Conservation (phyloP, 2,113 vertebrate species). For the Poecilia latipinna region DNA sequence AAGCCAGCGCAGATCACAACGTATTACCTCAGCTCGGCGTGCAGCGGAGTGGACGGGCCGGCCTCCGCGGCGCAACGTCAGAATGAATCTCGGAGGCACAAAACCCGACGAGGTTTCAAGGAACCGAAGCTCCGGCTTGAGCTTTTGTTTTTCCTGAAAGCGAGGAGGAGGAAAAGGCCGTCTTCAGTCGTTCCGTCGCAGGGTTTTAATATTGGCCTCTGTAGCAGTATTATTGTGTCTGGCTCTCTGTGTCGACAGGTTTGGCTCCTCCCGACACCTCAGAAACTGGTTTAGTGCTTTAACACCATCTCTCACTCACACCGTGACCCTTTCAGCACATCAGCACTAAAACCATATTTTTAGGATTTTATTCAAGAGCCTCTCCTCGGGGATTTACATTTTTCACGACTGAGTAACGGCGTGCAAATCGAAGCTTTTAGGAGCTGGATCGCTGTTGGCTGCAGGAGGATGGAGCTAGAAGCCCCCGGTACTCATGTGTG, state of each 20-base stretch:
- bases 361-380: conserved; percentile 10
- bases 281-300: conserved; percentile 78
- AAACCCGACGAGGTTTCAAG: too few species aligned
- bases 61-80: conserved; percentile 15
- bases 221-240: background rate
- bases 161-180: too few species aligned
- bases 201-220: conserved; percentile 44
- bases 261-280: conserved; percentile 74
- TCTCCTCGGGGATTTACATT: conserved; percentile 11
- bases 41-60: conserved; percentile 18
- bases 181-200: background rate
- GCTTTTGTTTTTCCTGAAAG: too few species aligned
- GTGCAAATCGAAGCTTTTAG: conserved; percentile 7
- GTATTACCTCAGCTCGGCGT: conserved; percentile 28
- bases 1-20: conserved; percentile 33
- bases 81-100: background rate
- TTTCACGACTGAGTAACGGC: conserved; percentile 4
- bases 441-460: background rate
- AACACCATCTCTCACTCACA: conserved; percentile 54
- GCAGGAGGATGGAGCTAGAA: background rate
- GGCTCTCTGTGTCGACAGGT: background rate
- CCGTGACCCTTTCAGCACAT: conserved; percentile 10
- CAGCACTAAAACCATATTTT: conserved; percentile 8
- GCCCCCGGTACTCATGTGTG: background rate
- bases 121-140: too few species aligned